Evolutionary conservation across 2,113 vertebrate species (phyloP).

Genomic region (Tretioscincus oriximinensis): DNA sequence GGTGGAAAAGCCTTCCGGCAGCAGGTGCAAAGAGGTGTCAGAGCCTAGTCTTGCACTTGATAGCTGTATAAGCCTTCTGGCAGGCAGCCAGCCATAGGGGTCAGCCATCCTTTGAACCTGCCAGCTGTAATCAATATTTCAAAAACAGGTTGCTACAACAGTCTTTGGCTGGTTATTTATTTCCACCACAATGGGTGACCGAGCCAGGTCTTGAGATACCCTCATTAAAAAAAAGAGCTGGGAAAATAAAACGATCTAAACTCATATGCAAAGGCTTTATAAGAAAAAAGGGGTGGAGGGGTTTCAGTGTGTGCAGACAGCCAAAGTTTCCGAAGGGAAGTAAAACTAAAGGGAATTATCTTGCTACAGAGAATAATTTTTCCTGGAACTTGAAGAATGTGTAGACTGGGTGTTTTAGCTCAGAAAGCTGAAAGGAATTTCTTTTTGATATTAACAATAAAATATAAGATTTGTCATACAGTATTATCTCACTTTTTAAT

Average conservation of each 20-base stretch:
- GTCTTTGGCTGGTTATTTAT: conserved; percentile 29
- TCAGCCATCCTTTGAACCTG: conserved; percentile 22
- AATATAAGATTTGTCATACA: background rate
- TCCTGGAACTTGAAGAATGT: background rate
- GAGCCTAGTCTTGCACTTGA: conserved; percentile 18
- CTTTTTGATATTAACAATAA: background rate
- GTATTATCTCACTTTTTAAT: background rate
- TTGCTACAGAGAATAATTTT: background rate
- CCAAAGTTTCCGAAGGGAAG: background rate
- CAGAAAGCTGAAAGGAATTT: background rate
- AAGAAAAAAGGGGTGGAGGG: background rate
- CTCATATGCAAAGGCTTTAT: background rate
- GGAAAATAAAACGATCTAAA: background rate
- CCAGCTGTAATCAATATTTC: conserved; percentile 15
- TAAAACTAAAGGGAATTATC: background rate
- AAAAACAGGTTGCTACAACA: conserved; percentile 10
- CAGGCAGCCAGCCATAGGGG: conserved; percentile 22
- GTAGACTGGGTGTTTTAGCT: background rate
- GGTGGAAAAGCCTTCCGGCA: conserved; percentile 37
- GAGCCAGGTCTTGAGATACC: background rate
- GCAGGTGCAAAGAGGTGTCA: conserved; percentile 38
- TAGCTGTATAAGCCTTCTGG: conserved; percentile 36
- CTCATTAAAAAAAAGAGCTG: conserved; percentile 6
- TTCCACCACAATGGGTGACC: conserved; percentile 33
- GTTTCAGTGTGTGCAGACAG: background rate